Evolutionary conservation across 2,797 vertebrate genomes (phyloP), one percentile per base, ranked within the genome.

Genomic region (Pipistrellus pygmaeus): DNA sequence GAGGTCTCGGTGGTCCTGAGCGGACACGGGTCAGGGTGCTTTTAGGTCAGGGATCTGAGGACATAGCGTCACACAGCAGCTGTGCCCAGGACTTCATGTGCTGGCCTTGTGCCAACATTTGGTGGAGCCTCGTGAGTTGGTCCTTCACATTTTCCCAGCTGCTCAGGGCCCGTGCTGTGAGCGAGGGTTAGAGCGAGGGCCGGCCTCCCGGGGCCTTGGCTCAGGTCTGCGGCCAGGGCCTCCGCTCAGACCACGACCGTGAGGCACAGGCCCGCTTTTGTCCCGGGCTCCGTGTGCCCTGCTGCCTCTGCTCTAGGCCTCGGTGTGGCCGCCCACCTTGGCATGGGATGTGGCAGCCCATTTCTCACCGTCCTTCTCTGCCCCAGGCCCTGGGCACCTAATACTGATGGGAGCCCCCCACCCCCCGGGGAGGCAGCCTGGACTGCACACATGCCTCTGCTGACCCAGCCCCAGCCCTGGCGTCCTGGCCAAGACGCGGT

Each of bases 361-460:
- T 85, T 87, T 96, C 84, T 95, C 95, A 51, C 71, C 85, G 86
- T 95, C 90, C 91, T 85, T 90, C 68, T 97, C 95, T 96, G 86
- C 94, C 55, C 35, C 78, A 91, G 97, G 96, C 72, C 83, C 60
- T 73, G 98, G 99, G 77, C 98, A 98, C 75, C 86, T 97, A 62
- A 98, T 98, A 94, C 97, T 98, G 88, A 98, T 98, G 71, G 98
- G 98, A 8, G 96, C 98, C 96, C 98, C 97, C 7, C 98, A 97
- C 8, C 0, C 20, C 53, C 20, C 20, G 0, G 20, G 98, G 98
- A 95, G 98, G 98, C 96, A 98, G 98, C 97, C 98, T 86, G n/a
- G 99, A 99, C 92, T 97, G 94, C 9, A 88, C 98, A 51, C 99
- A 99, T 8, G 98, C 98, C 66, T 97, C 98, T 0, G 82, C 98